Evolutionary conservation across 2,888 invertebrate genomes (phyloP).

Genomic region (Deroplatys truncata): DNA sequence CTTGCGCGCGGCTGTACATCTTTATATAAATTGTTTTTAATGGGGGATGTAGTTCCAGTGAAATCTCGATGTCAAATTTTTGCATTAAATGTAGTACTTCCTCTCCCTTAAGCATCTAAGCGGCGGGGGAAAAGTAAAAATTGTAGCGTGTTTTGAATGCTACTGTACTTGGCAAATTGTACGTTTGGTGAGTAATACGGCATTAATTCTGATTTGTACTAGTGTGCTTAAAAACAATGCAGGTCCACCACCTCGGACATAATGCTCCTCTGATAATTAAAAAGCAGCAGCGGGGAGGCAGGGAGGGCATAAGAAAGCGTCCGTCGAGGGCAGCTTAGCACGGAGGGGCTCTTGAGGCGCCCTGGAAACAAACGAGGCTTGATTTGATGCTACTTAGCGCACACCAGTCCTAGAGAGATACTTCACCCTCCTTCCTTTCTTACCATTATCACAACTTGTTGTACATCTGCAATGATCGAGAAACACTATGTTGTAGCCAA

Average conservation of each 20-base stretch:
- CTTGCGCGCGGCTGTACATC: too few species aligned
- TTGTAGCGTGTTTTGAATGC: neutral
- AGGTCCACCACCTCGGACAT: neutral
- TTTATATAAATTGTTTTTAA: too few species aligned
- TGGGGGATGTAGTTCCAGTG: too few species aligned
- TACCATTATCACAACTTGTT: neutral
- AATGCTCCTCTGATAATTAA: neutral
- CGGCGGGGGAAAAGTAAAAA: neutral
- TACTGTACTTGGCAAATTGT: neutral
- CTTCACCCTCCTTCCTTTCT: neutral
- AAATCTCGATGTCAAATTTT: too few species aligned
- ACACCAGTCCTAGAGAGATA: neutral
- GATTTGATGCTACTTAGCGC: neutral
- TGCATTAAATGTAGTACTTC: too few species aligned
- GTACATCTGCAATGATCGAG: neutral
- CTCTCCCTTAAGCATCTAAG: too few species aligned
- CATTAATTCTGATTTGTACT: too few species aligned
- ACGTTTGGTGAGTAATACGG: too few species aligned
- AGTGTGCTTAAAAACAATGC: too few species aligned
- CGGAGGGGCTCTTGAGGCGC: neutral
- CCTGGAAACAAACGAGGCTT: neutral
- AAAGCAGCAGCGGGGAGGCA: neutral
- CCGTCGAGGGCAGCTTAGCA: neutral
- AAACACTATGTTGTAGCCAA: neutral
- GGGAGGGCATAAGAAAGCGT: neutral